Evolutionary conservation across 2,113 vertebrate species (phyloP).

Genomic region (Brienomyrus brachyistius): DNA sequence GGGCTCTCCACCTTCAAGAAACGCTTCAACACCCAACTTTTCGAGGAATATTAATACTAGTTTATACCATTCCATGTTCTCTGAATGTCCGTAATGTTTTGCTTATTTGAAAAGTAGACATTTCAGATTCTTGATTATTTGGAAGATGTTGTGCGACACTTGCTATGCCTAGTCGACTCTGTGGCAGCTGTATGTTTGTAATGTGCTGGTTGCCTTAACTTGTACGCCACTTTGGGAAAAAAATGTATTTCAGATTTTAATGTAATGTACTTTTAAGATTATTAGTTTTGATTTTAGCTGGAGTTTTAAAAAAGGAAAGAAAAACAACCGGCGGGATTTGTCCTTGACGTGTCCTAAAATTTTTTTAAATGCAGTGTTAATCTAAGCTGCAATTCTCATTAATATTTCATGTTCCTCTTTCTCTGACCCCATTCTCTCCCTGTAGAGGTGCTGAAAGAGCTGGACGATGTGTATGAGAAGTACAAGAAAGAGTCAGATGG

Average conservation of each 20-base stretch:
- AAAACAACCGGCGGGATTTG: not conserved
- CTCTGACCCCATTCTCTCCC: not conserved
- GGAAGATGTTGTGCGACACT: not conserved
- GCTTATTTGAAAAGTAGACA: not conserved
- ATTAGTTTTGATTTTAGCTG: not conserved
- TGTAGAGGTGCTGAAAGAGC: constrained; percentile 91
- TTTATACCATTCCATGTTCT: not conserved
- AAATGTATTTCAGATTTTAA: not conserved
- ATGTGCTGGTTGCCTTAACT: not conserved
- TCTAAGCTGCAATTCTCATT: not conserved
- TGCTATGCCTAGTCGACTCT: not conserved
- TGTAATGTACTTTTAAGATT: not conserved
- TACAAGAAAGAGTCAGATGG: constrained; percentile 83
- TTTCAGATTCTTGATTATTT: not conserved
- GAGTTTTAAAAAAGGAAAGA: not conserved
- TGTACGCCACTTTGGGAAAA: not conserved
- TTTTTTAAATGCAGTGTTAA: not conserved
- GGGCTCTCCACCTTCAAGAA: not conserved
- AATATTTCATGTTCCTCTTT: not conserved
- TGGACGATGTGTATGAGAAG: constrained; percentile 90
- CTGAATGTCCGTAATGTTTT: not conserved
- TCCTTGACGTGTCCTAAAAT: not conserved
- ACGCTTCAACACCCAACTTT: not conserved
- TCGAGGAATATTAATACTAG: not conserved
- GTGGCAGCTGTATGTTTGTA: not conserved